phyloP scores from a whole-genome alignment of 2,113 vertebrate genomes.

The Amazona guildingii region DNA sequence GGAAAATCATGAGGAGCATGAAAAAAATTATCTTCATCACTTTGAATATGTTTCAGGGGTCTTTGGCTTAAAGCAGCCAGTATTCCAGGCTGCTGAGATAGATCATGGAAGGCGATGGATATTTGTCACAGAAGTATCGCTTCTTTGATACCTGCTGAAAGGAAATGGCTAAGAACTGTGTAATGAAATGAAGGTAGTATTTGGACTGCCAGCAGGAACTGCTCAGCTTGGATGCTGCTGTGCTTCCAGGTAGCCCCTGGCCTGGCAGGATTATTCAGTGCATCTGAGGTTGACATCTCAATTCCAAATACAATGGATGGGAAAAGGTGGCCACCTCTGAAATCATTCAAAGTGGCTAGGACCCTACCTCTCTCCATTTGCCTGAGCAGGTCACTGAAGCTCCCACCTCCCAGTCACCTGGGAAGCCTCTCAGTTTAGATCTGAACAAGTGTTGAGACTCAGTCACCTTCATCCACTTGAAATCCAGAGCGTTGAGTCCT shows the following conservation, averaged over 20 bases:
- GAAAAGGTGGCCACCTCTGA: conserved; percentile 17
- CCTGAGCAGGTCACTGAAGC: conserved; percentile 44
- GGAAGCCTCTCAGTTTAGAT: conserved; percentile 55
- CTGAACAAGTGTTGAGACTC: conserved; percentile 51
- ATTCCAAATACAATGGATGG: not conserved
- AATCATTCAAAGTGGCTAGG: not conserved
- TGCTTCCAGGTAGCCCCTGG: not conserved
- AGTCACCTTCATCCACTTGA: conserved; percentile 61
- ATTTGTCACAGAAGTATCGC: not conserved
- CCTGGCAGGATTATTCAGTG: not conserved
- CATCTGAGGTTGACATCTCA: not conserved
- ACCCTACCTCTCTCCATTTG: conserved; percentile 15
- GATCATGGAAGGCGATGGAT: not conserved
- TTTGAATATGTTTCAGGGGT: not conserved
- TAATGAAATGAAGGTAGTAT: not conserved
- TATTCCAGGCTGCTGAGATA: not conserved
- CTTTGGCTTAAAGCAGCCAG: not conserved
- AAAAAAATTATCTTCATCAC: not conserved
- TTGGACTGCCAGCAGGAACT: not conserved
- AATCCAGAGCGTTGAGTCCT: conserved; percentile 53
- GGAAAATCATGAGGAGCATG: not conserved
- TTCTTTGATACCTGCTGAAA: not conserved
- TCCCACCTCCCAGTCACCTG: conserved; percentile 43
- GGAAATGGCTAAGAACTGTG: not conserved
- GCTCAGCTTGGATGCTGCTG: not conserved